Conservation (phyloP, 1,140 invertebrate genomes). For the Drosophila willistoni region DNA sequence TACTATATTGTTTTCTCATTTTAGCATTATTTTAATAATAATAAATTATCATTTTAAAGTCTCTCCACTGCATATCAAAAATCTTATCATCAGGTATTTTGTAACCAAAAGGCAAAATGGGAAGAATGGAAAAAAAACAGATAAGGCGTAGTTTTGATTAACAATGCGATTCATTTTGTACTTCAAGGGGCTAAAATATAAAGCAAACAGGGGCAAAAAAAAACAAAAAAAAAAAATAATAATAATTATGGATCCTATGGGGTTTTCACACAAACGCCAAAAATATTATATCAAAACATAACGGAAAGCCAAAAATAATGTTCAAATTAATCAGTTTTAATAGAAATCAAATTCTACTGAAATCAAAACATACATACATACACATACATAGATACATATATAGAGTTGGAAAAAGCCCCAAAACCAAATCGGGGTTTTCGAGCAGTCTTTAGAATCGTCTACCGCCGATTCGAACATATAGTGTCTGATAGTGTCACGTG, state of each 20-base stretch:
- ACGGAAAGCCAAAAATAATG: slow-evolving; percentile 41
- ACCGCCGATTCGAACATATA: no score
- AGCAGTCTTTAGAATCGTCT: no score
- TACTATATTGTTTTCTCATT: slow-evolving; percentile 29
- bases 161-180: slow-evolving; percentile 35
- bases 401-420: not conserved
- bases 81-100: slow-evolving; percentile 69
- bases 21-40: slow-evolving; percentile 62
- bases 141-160: slow-evolving; percentile 74
- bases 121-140: slow-evolving; percentile 44
- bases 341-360: slow-evolving; percentile 20
- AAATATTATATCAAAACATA: slow-evolving; percentile 29
- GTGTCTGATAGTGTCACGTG: slow-evolving; percentile 44
- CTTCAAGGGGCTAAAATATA: slow-evolving; percentile 17
- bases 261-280: slow-evolving; percentile 22
- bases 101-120: slow-evolving; percentile 56
- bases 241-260: slow-evolving; percentile 43
- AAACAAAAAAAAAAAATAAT: slow-evolving; percentile 28
- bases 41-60: slow-evolving; percentile 63
- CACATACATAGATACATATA: not conserved
- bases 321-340: slow-evolving; percentile 42
- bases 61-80: slow-evolving; percentile 56
- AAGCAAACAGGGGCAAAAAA: slow-evolving; percentile 6
- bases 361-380: slow-evolving; percentile 1
- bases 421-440: no score